Evolutionary conservation across 2,113 vertebrate genomes (phyloP).

Genomic region (Theristicus caerulescens): DNA sequence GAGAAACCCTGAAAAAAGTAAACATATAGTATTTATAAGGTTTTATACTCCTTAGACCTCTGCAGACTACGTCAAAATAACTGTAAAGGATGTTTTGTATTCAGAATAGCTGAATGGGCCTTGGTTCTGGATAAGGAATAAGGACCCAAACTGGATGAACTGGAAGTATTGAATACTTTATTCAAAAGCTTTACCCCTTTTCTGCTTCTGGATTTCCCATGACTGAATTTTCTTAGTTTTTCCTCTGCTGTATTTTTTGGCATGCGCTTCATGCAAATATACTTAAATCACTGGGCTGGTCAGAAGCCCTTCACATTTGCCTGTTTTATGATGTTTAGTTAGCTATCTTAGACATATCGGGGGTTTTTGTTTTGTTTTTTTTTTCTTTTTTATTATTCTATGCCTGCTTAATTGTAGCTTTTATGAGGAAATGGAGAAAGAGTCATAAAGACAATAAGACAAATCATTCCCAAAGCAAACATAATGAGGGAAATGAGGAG

Average conservation of each 20-base stretch:
- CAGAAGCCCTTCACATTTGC: not conserved
- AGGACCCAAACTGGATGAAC: slow-evolving; percentile 3
- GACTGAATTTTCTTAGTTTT: not conserved
- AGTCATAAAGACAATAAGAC: slow-evolving; percentile 19
- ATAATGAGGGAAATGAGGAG: not conserved
- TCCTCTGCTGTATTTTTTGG: not conserved
- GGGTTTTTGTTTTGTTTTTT: not conserved
- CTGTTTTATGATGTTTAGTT: not conserved
- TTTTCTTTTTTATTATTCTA: not conserved
- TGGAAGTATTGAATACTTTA: not conserved
- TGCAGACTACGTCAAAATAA: not conserved
- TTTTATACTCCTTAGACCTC: not conserved
- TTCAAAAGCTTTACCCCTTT: not conserved
- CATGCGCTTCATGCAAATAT: not conserved
- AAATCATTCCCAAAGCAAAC: slow-evolving; percentile 39
- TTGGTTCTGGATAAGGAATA: not conserved
- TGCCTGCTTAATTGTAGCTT: slow-evolving; percentile 15
- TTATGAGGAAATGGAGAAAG: not conserved
- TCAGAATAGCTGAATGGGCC: not conserved
- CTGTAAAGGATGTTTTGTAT: not conserved
- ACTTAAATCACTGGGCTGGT: not conserved
- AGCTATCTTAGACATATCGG: not conserved
- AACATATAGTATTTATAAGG: not conserved
- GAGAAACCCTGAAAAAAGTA: not conserved
- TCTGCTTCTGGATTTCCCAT: slow-evolving; percentile 3